Percentiles rank a stretch among this genome's conserved stretches.
phyloP scores from a whole-genome alignment of 1,140 invertebrate genomes.

The Akabosia matsudoensis region DNA sequence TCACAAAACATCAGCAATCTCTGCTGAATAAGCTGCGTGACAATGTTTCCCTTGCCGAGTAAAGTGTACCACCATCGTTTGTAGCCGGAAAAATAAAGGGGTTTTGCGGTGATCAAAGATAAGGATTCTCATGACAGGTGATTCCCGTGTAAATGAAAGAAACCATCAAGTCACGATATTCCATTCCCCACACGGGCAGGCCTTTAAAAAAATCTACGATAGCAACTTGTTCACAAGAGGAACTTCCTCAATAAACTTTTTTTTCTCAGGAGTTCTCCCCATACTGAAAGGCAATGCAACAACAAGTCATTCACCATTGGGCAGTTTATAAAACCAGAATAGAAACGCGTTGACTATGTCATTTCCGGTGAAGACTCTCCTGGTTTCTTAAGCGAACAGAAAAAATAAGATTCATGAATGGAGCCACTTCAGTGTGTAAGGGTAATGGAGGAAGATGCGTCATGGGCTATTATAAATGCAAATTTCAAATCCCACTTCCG shows the following conservation, averaged over 20 bases:
- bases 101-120: neutral
- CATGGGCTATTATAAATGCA: constrained; percentile 4
- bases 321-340: too few relatives aligned
- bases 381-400: neutral
- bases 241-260: neutral
- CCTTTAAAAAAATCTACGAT: neutral
- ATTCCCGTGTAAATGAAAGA: neutral
- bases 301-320: too few relatives aligned
- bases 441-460: neutral
- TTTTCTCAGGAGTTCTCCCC: too few relatives aligned
- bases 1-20: too few relatives aligned
- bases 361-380: constrained; percentile 1
- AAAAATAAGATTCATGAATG: neutral
- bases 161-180: constrained; percentile 10
- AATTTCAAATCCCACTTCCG: neutral
- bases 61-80: neutral
- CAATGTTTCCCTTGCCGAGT: neutral
- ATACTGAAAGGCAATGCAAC: too few relatives aligned
- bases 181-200: neutral
- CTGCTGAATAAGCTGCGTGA: neutral
- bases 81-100: neutral
- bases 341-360: too few relatives aligned
- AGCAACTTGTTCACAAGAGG: neutral
- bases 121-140: constrained; percentile 5
- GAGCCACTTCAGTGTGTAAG: neutral